phyloP scores from a whole-genome alignment of 2,888 invertebrate genomes.

The Galeruca laticollis region DNA sequence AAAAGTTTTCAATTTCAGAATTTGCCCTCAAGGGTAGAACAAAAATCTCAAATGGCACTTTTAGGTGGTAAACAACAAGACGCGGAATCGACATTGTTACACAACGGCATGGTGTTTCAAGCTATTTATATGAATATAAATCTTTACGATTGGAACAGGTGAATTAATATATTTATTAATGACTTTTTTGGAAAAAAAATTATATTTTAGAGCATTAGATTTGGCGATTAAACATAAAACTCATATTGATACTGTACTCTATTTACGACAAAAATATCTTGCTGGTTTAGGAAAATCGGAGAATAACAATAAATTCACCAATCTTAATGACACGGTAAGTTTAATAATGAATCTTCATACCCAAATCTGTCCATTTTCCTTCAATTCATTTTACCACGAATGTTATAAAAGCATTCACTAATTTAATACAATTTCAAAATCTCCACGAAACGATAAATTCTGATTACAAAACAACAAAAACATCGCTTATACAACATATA shows the following conservation, averaged over 20 bases:
- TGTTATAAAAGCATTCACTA: too few relatives aligned
- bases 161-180: conserved; percentile 12
- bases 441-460: too few relatives aligned
- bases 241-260: conserved; percentile 79
- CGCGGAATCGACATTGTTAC: conserved; percentile 79
- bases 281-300: conserved; percentile 71
- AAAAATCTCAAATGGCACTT: conserved; percentile 76
- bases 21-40: conserved; percentile 69
- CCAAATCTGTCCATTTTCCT: background rate
- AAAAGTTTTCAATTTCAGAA: conserved; percentile 59
- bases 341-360: background rate
- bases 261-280: conserved; percentile 75
- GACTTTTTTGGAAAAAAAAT: background rate
- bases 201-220: conserved; percentile 75
- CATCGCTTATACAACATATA: too few relatives aligned
- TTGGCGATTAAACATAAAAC: conserved; percentile 80
- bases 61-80: conserved; percentile 77
- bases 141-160: conserved; percentile 82
- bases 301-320: conserved; percentile 70
- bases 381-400: too few relatives aligned
- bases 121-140: conserved; percentile 80
- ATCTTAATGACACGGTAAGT: conserved; percentile 65
- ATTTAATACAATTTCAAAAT: too few relatives aligned
- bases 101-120: conserved; percentile 76
- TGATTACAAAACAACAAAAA: too few relatives aligned